Conservation (phyloP, 2,888 invertebrate genomes). For the Scaptodrosophila latifasciaeformis region DNA sequence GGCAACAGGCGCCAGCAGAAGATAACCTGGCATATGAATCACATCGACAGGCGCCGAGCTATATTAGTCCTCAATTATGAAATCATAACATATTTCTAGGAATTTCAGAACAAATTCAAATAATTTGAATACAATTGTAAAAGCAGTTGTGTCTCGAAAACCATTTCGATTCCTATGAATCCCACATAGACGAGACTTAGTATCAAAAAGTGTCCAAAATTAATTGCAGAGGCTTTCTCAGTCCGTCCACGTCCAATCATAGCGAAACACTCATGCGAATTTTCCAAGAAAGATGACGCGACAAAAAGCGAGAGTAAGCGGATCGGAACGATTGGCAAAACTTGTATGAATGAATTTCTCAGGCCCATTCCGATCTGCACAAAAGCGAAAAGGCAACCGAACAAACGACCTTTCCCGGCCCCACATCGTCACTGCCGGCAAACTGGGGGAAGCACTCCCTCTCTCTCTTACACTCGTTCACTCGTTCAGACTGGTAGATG, state of each 20-base stretch:
- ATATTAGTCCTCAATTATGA: constrained; percentile 49
- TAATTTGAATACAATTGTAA: constrained; percentile 43
- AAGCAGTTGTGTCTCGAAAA: no score
- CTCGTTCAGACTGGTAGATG: constrained; percentile 3
- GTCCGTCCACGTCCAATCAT: no score
- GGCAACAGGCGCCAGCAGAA: neutral
- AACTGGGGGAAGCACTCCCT: constrained; percentile 59
- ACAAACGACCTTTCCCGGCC: constrained; percentile 48
- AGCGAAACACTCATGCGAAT: constrained; percentile 52
- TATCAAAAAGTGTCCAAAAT: no score
- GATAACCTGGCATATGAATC: no score
- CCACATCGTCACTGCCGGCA: neutral
- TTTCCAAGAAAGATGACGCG: constrained; percentile 71
- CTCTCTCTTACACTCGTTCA: constrained; percentile 18
- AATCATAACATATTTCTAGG: constrained; percentile 54
- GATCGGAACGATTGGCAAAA: neutral
- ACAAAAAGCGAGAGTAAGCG: constrained; percentile 24
- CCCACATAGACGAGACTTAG: no score
- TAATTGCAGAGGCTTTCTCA: no score
- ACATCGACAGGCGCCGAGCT: constrained; percentile 31
- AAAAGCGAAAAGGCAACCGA: neutral
- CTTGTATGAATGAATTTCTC: constrained; percentile 58
- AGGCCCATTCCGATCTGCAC: no score
- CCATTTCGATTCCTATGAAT: no score
- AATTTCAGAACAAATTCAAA: constrained; percentile 45